Percentiles rank a stretch among this genome's conserved stretches.
These are phyloP conservation scores for Drosophila neocordata DNA, from an alignment of 1,140 invertebrate genomes.

Conservation along the genomic window DNA sequence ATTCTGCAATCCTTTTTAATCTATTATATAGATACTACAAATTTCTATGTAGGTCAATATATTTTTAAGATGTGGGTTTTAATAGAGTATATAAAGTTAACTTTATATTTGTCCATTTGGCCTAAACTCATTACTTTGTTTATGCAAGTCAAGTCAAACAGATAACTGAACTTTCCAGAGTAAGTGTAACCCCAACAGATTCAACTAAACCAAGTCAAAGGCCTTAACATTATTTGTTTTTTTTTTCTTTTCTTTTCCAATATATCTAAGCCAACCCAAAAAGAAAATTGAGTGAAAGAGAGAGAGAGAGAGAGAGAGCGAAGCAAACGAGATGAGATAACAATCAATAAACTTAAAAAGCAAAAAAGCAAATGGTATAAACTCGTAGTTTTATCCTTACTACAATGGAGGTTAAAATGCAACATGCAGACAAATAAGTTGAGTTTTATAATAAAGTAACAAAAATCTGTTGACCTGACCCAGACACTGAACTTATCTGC, in stretches of 20 bases:
- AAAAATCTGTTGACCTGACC: conserved; percentile 57
- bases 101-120: too few species aligned
- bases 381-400: conserved; percentile 25
- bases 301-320: conserved; percentile 24
- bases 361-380: conserved; percentile 35
- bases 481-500: conserved; percentile 31
- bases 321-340: conserved; percentile 21
- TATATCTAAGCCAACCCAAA: not conserved
- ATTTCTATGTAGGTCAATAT: too few species aligned
- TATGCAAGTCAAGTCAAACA: not conserved
- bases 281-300: conserved; percentile 4
- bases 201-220: conserved; percentile 1
- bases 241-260: not conserved
- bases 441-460: conserved; percentile 77
- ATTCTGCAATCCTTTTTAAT: too few species aligned
- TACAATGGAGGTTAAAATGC: conserved; percentile 47
- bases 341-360: conserved; percentile 2
- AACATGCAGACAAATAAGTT: conserved; percentile 61
- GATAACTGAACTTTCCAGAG: not conserved
- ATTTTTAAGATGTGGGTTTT: too few species aligned
- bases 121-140: not conserved
- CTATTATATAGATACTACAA: too few species aligned
- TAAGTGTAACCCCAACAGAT: not conserved
- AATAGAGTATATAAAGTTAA: too few species aligned
- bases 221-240: not conserved